Evolutionary conservation across 35 echinoderm and acorn worm species (phyloP).

Genomic region (Heliocidaris tuberculata): DNA sequence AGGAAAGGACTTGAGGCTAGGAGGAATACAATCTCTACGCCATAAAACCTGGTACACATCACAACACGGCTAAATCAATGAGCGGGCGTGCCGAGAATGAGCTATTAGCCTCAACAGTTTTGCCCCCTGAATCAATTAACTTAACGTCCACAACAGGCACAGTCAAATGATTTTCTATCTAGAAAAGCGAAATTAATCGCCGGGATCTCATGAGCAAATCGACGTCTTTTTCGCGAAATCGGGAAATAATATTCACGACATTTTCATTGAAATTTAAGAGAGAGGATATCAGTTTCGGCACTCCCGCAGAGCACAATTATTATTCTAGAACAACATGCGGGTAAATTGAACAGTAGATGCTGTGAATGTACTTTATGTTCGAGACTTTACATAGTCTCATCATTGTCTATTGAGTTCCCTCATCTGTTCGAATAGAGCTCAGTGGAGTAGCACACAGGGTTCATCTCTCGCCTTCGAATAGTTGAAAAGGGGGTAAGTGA

Average conservation of each 20-base stretch:
- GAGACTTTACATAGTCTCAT: too few relatives aligned
- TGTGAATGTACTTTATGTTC: too few relatives aligned
- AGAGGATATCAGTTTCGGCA: too few relatives aligned
- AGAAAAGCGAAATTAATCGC: background rate
- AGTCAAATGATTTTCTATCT: background rate
- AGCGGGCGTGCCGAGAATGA: conserved; percentile 21
- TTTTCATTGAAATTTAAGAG: too few relatives aligned
- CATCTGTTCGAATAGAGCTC: too few relatives aligned
- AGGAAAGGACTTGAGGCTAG: background rate
- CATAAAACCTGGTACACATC: conserved; percentile 7
- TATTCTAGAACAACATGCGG: too few relatives aligned
- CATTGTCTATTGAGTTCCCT: too few relatives aligned
- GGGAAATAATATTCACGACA: too few relatives aligned
- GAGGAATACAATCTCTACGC: conserved; percentile 1
- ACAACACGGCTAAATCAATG: conserved; percentile 18
- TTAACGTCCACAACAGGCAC: background rate
- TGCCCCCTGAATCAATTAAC: background rate
- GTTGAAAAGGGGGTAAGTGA: background rate
- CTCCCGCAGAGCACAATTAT: too few relatives aligned
- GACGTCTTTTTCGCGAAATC: background rate
- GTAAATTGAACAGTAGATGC: too few relatives aligned
- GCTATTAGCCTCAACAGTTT: background rate
- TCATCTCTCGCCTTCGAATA: too few relatives aligned
- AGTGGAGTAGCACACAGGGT: too few relatives aligned
- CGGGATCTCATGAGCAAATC: background rate